These are phyloP conservation scores for Ditylenchus weischeri DNA, from an alignment of 2,888 invertebrate species.

Conservation along the genomic window DNA sequence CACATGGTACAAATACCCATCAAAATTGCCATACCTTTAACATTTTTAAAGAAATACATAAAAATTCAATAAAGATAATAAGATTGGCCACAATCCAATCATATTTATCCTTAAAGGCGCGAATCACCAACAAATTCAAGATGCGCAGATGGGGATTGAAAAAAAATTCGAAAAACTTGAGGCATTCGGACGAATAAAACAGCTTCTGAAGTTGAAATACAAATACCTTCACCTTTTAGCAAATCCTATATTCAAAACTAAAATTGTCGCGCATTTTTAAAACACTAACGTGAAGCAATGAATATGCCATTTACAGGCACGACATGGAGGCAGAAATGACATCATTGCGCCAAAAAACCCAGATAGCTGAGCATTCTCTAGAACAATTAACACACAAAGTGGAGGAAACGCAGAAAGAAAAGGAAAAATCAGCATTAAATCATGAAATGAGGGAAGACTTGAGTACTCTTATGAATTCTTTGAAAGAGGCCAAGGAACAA, in stretches of 20 bases:
- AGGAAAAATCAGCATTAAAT: slow-evolving; percentile 21
- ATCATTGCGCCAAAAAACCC: neutral
- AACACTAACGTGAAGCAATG: neutral
- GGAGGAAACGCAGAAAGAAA: slow-evolving; percentile 26
- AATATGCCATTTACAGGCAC: neutral
- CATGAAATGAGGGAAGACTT: slow-evolving; percentile 46
- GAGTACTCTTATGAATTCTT: slow-evolving; percentile 43
- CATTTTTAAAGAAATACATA: no score
- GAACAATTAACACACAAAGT: slow-evolving; percentile 15
- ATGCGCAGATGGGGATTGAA: no score
- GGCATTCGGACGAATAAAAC: no score
- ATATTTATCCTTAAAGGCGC: no score
- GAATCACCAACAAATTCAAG: no score
- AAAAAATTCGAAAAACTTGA: no score
- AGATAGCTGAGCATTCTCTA: slow-evolving; percentile 6
- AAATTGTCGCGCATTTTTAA: no score
- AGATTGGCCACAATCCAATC: no score
- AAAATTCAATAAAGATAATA: neutral
- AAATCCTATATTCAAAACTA: no score
- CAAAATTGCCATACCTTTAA: neutral
- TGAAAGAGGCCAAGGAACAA: slow-evolving; percentile 39
- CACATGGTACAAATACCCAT: neutral
- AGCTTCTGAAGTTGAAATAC: no score
- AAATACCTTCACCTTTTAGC: no score
- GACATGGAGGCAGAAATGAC: neutral